These are phyloP conservation scores for Coreoperca whiteheadi DNA, from an alignment of 2,113 vertebrate genomes.

Conservation along the genomic window DNA sequence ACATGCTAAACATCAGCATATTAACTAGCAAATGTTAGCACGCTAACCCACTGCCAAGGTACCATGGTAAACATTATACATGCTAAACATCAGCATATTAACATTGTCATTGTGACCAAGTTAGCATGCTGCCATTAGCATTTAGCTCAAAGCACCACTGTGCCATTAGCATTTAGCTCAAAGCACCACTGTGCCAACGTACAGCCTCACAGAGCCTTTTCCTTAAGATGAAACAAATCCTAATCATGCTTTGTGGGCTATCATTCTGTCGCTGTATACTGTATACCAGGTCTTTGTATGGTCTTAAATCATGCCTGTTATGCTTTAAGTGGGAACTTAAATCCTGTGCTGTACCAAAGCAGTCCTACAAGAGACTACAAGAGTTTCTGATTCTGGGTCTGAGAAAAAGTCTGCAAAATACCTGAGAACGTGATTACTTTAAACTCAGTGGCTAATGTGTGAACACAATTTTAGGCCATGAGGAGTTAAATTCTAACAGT, in stretches of 20 bases:
- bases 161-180: neutral
- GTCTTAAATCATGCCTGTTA: neutral
- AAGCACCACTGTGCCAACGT: too few relatives aligned
- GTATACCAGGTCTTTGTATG: neutral
- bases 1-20: too few relatives aligned
- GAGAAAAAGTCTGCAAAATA: conserved; percentile 1
- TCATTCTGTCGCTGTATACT: neutral
- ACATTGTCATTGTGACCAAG: neutral
- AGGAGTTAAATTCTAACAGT: neutral
- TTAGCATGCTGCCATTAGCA: neutral
- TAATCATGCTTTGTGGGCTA: neutral
- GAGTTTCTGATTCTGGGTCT: neutral
- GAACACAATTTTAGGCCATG: neutral
- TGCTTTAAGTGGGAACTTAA: neutral
- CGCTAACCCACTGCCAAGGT: too few relatives aligned
- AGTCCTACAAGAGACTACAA: neutral
- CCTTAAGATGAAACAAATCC: conserved; percentile 12
- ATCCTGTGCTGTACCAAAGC: neutral
- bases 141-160: neutral
- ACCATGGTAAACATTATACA: neutral
- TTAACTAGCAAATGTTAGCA: neutral
- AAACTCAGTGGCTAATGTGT: conserved; percentile 26
- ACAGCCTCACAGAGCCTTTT: conserved; percentile 2
- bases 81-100: neutral
- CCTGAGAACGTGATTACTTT: conserved; percentile 6